Conservation (phyloP, 2,797 vertebrate genomes). For the Rachycentron canadum region DNA sequence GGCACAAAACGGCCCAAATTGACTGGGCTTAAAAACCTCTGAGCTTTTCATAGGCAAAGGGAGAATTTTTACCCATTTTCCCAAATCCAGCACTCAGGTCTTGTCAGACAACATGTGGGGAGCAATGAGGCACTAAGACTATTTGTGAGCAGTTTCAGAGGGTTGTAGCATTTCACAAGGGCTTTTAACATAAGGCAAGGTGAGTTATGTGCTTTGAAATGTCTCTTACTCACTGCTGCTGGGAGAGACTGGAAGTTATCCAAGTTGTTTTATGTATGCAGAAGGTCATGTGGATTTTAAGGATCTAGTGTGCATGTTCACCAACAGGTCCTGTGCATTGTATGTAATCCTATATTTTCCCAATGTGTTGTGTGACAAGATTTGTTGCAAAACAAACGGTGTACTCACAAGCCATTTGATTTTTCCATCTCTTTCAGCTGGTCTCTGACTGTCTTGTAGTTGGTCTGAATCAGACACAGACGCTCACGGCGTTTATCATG, state of each 20-base stretch:
- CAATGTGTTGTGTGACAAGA: neutral
- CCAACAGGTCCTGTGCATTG: constrained; percentile 7
- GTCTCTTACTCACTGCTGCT: constrained; percentile 43
- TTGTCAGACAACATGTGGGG: constrained; percentile 74
- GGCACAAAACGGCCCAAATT: constrained; percentile 76
- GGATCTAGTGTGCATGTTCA: constrained; percentile 1
- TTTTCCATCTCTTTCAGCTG: constrained; percentile 91
- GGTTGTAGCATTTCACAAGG: constrained; percentile 63
- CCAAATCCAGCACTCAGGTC: constrained; percentile 70
- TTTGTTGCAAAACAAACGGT: constrained; percentile 5
- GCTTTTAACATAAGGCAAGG: constrained; percentile 64
- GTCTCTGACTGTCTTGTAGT: constrained; percentile 90
- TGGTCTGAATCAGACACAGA: constrained; percentile 90
- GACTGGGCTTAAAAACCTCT: constrained; percentile 78
- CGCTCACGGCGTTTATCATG: constrained; percentile 88
- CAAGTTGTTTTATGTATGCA: constrained; percentile 32
- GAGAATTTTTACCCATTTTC: constrained; percentile 65
- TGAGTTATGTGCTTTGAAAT: constrained; percentile 60
- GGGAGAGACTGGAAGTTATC: constrained; percentile 39
- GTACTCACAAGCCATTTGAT: constrained; percentile 87
- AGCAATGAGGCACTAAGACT: constrained; percentile 65
- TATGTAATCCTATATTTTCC: neutral
- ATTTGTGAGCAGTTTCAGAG: constrained; percentile 68
- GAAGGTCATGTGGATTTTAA: constrained; percentile 27
- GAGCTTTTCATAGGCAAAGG: constrained; percentile 76